These are phyloP conservation scores for Apoderus coryli DNA, from an alignment of 2,888 invertebrate genomes.

Conservation along the genomic window DNA sequence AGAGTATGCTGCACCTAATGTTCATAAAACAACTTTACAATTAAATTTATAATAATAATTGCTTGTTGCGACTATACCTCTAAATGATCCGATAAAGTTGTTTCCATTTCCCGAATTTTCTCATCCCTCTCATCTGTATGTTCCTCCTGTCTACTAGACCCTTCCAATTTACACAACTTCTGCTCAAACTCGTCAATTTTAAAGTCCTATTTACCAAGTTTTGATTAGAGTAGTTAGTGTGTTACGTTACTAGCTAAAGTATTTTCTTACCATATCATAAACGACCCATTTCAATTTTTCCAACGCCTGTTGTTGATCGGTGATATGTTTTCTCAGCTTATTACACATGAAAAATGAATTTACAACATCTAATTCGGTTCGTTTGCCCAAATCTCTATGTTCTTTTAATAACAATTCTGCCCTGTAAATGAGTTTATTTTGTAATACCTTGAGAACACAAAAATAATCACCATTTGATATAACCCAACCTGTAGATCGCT, in stretches of 20 bases:
- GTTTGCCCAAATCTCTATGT: constrained; percentile 16
- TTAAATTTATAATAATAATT: constrained; percentile 3
- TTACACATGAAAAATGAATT: constrained; percentile 33
- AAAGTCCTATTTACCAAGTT: too few species aligned
- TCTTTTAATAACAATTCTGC: constrained; percentile 17
- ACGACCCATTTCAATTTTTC: constrained; percentile 41
- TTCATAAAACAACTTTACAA: not conserved
- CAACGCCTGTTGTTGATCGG: constrained; percentile 35
- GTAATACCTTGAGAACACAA: too few species aligned
- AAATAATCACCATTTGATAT: too few species aligned
- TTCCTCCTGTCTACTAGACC: constrained; percentile 23
- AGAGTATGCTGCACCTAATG: constrained; percentile 24
- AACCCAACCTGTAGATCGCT: too few species aligned
- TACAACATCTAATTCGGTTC: constrained; percentile 40
- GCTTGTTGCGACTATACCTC: constrained; percentile 22
- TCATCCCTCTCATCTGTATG: constrained; percentile 25
- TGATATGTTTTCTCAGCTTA: constrained; percentile 35
- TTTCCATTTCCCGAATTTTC: constrained; percentile 35
- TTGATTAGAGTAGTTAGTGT: too few species aligned
- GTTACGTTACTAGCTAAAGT: not conserved
- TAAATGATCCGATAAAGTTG: constrained; percentile 29
- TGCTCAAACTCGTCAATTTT: constrained; percentile 33
- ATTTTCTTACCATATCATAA: constrained; percentile 40
- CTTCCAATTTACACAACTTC: constrained; percentile 29
- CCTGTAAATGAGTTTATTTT: too few species aligned